Evolutionary conservation across 2,113 vertebrate species (phyloP), one percentile per base, ranked within the genome.

Genomic region (Engraulis encrasicolus): DNA sequence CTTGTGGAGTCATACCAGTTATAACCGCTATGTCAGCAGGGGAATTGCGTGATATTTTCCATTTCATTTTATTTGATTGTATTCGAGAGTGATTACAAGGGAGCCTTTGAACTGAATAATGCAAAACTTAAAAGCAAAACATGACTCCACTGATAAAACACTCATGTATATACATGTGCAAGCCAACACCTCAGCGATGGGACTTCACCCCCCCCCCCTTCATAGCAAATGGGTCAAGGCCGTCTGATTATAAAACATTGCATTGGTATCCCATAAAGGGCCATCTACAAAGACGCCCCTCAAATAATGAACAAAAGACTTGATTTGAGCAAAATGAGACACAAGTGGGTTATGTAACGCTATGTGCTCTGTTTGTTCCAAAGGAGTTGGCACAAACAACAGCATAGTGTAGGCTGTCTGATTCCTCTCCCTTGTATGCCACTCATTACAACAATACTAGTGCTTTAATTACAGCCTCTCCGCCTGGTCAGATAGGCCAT

Each of bases 321-420:
- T 36, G 27, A 78, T 82, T 79, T 83, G 38, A 84, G 83, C 50
- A 80, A 52, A 79, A 85, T 49, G 50, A 82, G 34, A 83, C 23
- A 40, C 34, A 71, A 78, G 52, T 58, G 23, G 15, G 80, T 92
- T 92, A 88, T 80, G 79, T 88, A 91, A 91, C 87, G 82, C 11
- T 84, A 15, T 81, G 77, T 80, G 54, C 45, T 87, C 49, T 80
- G 23, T 91, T 93, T 90, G 88, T 91, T 92, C 86, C 80, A 84
- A 83, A 85, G 82, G 85, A 88, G 36, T 85, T 87, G 85, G 49
- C 74, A 83, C 78, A 90, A 87, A 91, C 85, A 91, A 91, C 88
- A 50, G 36, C 36, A 84, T 80, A 81, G 81, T 87, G 87, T 88
- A 84, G 77, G 52, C 80, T 79, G 81, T 80, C 79, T 86, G 87